Base-by-base conservation (phyloP, 37 sponge, comb jelly and placozoan genomes). In the Beroe forskalii region DNA sequence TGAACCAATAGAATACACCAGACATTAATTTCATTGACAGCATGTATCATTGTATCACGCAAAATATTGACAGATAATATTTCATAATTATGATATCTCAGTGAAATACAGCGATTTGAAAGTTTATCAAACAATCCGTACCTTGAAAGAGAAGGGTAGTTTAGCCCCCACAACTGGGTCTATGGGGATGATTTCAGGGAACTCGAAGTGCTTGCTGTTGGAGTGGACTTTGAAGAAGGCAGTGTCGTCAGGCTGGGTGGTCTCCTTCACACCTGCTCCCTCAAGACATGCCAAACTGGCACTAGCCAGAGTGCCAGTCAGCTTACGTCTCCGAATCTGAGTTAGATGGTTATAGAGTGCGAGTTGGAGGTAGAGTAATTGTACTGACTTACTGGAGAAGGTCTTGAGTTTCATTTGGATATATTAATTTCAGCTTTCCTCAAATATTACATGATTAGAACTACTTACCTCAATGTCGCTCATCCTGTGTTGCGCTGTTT, bases 401-500 rank as follows among this genome's bases (percentile, higher is more conserved):
- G n/a, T n/a, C n/a, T n/a, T n/a, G n/a, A n/a, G n/a, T n/a, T n/a
- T n/a, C n/a, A n/a, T n/a, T n/a, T n/a, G n/a, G n/a, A n/a, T n/a
- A n/a, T n/a, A n/a, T n/a, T n/a, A n/a, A n/a, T n/a, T n/a, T n/a
- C n/a, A n/a, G n/a, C n/a, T n/a, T n/a, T n/a, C n/a, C n/a, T n/a
- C n/a, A n/a, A n/a, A n/a, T n/a, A n/a, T n/a, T n/a, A n/a, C n/a
- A n/a, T n/a, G n/a, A n/a, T n/a, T n/a, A n/a, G n/a, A n/a, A 24
- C 24, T n/a, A 63, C 22, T 32, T 43, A 80, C 86, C 86, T 80
- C 86, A 41, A 42, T 80, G 14, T 80, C 86, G 27, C 86, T 80
- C 86, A 80, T 80, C 28, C 86, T 80, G 55, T 80, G 86, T 25
- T 80, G 44, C 28, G 86, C 86, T 17, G 86, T 80, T 38, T 80